Percentiles rank a stretch among this genome's conserved stretches.
Conservation (phyloP, 1,140 invertebrate species). For the Geopemphigus sp. region DNA sequence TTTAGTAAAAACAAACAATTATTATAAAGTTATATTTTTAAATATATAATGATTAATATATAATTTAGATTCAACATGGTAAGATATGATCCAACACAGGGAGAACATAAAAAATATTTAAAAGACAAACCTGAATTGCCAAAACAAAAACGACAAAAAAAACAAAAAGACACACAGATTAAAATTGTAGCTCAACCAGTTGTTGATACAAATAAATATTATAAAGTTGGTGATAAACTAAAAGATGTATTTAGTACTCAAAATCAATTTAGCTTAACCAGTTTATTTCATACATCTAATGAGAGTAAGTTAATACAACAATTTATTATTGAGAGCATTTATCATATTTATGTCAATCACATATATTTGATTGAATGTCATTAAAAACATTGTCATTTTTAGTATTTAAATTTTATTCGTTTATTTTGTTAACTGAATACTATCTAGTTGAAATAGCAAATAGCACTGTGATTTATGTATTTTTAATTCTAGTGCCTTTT, state of each 20-base stretch:
- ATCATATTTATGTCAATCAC: not conserved
- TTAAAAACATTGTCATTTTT: not conserved
- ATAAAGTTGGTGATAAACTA: constrained; percentile 34
- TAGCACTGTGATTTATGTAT: too few species aligned
- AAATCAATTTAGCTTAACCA: constrained; percentile 40
- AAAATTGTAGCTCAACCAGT: constrained; percentile 4
- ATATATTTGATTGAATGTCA: not conserved
- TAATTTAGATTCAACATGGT: constrained; percentile 44
- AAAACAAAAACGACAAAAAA: constrained; percentile 35
- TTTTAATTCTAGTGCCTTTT: not conserved
- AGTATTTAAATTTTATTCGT: too few species aligned
- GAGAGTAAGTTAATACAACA: constrained; percentile 18
- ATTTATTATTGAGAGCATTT: not conserved
- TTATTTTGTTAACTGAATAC: too few species aligned
- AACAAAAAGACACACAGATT: constrained; percentile 11
- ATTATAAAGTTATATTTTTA: not conserved
- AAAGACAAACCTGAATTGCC: constrained; percentile 42
- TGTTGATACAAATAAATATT: constrained; percentile 36
- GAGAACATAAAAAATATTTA: constrained; percentile 36
- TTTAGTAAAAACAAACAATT: not conserved
- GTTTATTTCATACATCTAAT: constrained; percentile 16
- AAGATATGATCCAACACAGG: constrained; percentile 44
- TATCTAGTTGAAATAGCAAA: too few species aligned
- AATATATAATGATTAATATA: not conserved
- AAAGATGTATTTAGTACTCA: constrained; percentile 32